A percentile compares a stretch with the other conserved stretches of the same genome.
Conservation (phyloP, 2,888 invertebrate genomes). For the Hemithea aestivaria region DNA sequence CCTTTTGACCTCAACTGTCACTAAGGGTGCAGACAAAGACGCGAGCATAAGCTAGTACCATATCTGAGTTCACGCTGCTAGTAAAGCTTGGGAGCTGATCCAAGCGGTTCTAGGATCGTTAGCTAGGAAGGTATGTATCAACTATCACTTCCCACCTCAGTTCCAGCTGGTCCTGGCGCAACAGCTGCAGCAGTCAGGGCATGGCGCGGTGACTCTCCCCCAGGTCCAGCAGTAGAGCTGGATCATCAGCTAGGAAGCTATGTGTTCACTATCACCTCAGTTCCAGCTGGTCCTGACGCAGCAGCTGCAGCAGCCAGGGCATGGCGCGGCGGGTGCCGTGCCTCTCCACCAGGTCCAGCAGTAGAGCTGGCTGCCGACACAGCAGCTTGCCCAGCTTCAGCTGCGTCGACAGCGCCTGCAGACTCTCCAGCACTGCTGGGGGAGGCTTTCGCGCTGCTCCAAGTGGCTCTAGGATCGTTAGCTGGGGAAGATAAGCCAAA, state of each 20-base stretch:
- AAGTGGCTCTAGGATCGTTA: slow-evolving; percentile 91
- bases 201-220: not conserved
- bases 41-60: too few relatives aligned
- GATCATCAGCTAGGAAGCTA: too few relatives aligned
- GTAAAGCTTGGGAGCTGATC: slow-evolving; percentile 89
- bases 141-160: too few relatives aligned
- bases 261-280: slow-evolving; percentile 66
- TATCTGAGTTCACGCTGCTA: too few relatives aligned
- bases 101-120: slow-evolving; percentile 91
- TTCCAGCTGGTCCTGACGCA: slow-evolving; percentile 94
- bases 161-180: too few relatives aligned
- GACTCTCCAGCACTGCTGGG: slow-evolving; percentile 85
- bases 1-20: too few relatives aligned
- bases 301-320: slow-evolving; percentile 97
- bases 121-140: slow-evolving; percentile 60
- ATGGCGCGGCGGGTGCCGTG: slow-evolving; percentile 94
- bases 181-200: not conserved
- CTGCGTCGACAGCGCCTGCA: slow-evolving; percentile 86
- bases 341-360: slow-evolving; percentile 94
- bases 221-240: too few relatives aligned
- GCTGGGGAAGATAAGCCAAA: too few relatives aligned
- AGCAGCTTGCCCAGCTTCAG: slow-evolving; percentile 93
- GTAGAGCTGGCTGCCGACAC: slow-evolving; percentile 94
- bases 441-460: slow-evolving; percentile 92
- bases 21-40: too few relatives aligned